phyloP scores from a whole-genome alignment of 2,113 vertebrate species.

The Scolopax mira region DNA sequence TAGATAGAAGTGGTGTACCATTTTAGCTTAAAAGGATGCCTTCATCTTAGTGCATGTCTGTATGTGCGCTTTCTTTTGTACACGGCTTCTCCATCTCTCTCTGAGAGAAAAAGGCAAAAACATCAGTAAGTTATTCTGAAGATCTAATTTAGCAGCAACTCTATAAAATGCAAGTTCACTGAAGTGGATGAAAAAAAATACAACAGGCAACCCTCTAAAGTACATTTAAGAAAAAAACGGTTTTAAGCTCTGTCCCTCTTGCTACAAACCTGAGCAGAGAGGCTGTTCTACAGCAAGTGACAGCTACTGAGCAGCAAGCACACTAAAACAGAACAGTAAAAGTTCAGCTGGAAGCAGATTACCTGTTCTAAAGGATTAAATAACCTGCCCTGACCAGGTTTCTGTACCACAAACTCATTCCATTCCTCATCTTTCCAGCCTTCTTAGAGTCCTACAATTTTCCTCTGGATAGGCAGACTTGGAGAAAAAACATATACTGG shows the following conservation, averaged over 20 bases:
- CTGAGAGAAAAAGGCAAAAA: conserved; percentile 14
- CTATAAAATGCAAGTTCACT: conserved; percentile 17
- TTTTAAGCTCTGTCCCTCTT: not conserved
- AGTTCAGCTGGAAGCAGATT: conserved; percentile 18
- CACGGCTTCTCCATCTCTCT: not conserved
- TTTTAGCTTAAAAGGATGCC: conserved; percentile 20
- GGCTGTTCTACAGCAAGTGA: not conserved
- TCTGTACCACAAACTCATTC: conserved; percentile 21
- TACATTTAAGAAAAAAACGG: not conserved
- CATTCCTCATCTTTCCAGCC: not conserved
- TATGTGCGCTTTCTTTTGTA: conserved; percentile 37
- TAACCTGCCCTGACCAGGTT: not conserved
- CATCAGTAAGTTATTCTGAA: conserved; percentile 13
- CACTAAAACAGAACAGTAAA: not conserved
- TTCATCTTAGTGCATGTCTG: not conserved
- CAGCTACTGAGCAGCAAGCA: not conserved
- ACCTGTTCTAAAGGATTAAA: not conserved
- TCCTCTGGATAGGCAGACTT: not conserved
- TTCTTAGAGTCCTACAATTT: not conserved
- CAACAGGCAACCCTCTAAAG: not conserved
- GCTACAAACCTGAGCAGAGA: not conserved
- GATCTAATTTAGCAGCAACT: conserved; percentile 20
- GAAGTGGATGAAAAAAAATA: not conserved
- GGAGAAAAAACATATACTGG: not conserved
- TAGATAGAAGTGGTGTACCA: not conserved